Percentiles rank a stretch among this genome's conserved stretches.
Evolutionary conservation across 2,113 vertebrate species (phyloP).

Genomic region (Vireo altiloquus): DNA sequence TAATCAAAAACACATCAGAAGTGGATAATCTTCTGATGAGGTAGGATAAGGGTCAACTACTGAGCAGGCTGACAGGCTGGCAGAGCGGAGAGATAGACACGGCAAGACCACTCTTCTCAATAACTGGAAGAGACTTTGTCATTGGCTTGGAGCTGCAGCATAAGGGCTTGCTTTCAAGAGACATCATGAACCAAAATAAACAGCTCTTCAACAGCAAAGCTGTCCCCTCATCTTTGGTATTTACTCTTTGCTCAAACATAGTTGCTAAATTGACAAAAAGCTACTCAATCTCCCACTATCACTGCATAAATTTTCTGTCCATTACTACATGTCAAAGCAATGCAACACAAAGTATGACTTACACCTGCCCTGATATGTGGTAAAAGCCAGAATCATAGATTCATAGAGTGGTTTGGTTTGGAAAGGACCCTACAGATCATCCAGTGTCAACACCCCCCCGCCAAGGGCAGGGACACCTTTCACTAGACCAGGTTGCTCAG

Average conservation of each 20-base stretch:
- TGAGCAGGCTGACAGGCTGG: fast-evolving
- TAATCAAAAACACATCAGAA: not conserved
- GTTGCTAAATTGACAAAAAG: not conserved
- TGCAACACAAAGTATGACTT: not conserved
- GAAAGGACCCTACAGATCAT: not conserved
- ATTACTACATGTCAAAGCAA: not conserved
- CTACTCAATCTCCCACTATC: not conserved
- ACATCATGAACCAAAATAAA: not conserved
- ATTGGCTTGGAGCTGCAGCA: not conserved
- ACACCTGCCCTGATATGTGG: not conserved
- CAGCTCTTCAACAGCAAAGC: not conserved
- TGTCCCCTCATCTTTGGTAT: not conserved
- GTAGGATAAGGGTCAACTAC: not conserved
- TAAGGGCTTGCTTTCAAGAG: not conserved
- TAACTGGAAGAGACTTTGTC: not conserved
- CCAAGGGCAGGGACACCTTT: not conserved
- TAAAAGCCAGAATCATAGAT: not conserved
- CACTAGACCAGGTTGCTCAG: not conserved
- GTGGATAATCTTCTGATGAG: not conserved
- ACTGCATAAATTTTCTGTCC: not conserved
- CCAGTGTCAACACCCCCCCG: not conserved
- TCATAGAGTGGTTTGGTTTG: not conserved
- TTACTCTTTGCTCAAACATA: not conserved
- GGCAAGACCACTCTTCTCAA: not conserved
- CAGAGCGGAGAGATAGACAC: not conserved